phyloP scores from a whole-genome alignment of 2,797 vertebrate species.

The Esox lucius region DNA sequence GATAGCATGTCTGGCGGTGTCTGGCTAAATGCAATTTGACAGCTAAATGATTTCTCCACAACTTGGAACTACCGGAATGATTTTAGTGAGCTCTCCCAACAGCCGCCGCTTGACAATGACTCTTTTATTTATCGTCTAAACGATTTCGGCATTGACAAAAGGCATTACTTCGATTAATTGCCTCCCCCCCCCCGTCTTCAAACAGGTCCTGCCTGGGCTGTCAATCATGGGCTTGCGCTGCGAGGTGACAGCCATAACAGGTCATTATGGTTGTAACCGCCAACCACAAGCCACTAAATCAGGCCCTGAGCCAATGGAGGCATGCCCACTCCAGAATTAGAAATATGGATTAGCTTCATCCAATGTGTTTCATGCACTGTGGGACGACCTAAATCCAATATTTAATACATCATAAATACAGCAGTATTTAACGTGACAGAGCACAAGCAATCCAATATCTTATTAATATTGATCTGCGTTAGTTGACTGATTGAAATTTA shows the following conservation, averaged over 20 bases:
- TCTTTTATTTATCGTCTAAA: conserved; percentile 47
- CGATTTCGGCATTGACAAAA: conserved; percentile 49
- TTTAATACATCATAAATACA: conserved; percentile 31
- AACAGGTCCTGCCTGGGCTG: conserved; percentile 33
- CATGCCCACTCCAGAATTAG: not conserved
- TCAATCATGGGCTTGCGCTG: conserved; percentile 38
- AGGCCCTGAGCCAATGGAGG: conserved; percentile 3
- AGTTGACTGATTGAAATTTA: conserved; percentile 10
- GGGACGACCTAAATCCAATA: conserved; percentile 27
- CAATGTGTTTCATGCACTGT: conserved; percentile 15
- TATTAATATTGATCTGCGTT: conserved; percentile 20
- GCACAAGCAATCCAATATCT: conserved; percentile 11
- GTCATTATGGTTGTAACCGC: conserved; percentile 24
- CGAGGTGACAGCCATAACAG: conserved; percentile 23
- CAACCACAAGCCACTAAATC: conserved; percentile 28
- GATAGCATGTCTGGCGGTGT: conserved; percentile 27
- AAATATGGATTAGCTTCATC: conserved; percentile 30
- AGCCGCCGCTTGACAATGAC: conserved; percentile 34
- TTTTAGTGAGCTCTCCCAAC: conserved; percentile 30
- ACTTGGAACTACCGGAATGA: conserved; percentile 28
- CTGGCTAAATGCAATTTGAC: conserved; percentile 47
- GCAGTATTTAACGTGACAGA: conserved; percentile 16
- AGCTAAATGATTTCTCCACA: conserved; percentile 41
- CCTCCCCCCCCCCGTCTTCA: conserved; percentile 16
- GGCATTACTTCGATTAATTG: conserved; percentile 47